Percentiles rank a stretch among this genome's conserved stretches.
phyloP scores from a whole-genome alignment of 2,797 vertebrate species.

The Myotis findleyi region DNA sequence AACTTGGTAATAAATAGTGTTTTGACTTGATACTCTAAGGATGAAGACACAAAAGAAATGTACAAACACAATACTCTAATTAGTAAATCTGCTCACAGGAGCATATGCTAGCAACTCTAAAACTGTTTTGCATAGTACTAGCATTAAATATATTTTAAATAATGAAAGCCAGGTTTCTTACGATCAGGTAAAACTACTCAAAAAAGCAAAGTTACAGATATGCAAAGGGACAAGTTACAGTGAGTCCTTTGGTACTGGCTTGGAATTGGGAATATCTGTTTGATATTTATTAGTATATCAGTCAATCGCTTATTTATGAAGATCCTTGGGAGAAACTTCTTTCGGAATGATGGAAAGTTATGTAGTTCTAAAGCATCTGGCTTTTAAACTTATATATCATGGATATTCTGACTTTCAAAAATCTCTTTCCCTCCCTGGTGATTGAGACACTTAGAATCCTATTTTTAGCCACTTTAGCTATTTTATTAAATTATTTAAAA shows the following conservation, averaged over 20 bases:
- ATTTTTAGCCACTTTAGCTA: not conserved
- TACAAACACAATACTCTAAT: not conserved
- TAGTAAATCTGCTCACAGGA: not conserved
- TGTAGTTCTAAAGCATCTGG: not conserved
- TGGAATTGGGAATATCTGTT: not conserved
- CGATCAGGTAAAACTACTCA: not conserved
- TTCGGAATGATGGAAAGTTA: slow-evolving; percentile 22
- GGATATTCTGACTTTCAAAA: slow-evolving; percentile 32
- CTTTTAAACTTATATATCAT: not conserved
- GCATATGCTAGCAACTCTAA: not conserved
- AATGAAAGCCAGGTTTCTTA: not conserved
- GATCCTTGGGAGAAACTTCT: not conserved
- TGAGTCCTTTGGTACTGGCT: not conserved
- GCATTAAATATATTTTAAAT: not conserved
- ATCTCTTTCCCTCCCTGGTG: not conserved
- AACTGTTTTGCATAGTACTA: not conserved
- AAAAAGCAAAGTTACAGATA: not conserved
- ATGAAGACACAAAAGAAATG: not conserved
- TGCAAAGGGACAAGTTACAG: not conserved
- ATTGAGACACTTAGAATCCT: slow-evolving; percentile 2
- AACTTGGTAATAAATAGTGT: not conserved
- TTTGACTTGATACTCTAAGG: not conserved
- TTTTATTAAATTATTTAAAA: not conserved
- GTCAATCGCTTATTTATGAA: slow-evolving; percentile 17
- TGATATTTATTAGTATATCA: not conserved